Conservation (phyloP, 1,140 invertebrate genomes). For the Microplitis demolitor region DNA sequence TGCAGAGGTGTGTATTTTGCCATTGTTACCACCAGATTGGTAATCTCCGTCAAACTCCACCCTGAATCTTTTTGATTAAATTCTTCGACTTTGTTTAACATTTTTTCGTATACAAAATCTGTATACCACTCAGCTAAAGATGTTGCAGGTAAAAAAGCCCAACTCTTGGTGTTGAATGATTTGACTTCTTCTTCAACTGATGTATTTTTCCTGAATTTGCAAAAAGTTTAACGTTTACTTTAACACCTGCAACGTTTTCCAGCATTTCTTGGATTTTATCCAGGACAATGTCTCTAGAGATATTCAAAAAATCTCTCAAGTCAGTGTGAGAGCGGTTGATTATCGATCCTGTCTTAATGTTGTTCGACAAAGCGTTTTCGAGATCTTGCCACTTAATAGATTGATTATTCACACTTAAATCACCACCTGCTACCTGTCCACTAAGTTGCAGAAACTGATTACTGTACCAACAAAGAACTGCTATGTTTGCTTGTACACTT, state of each 20-base stretch:
- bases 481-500: too few species aligned
- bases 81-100: neutral
- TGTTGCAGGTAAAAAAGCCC: neutral
- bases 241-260: neutral
- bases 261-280: neutral
- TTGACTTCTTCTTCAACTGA: neutral
- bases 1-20: constrained; percentile 40
- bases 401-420: neutral
- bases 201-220: too few species aligned
- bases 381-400: neutral
- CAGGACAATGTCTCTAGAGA: neutral
- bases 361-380: neutral
- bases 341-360: neutral
- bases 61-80: constrained; percentile 23
- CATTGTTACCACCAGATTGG: constrained; percentile 30
- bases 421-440: too few species aligned
- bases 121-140: neutral
- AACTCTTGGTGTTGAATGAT: neutral
- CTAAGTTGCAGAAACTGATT: too few species aligned
- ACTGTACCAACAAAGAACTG: too few species aligned
- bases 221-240: too few species aligned
- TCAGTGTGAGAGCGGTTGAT: neutral
- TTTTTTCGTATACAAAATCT: neutral
- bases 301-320: neutral
- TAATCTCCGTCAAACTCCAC: constrained; percentile 29